Conservation (phyloP, 2,888 invertebrate species). For the Odontocerum albicorne region DNA sequence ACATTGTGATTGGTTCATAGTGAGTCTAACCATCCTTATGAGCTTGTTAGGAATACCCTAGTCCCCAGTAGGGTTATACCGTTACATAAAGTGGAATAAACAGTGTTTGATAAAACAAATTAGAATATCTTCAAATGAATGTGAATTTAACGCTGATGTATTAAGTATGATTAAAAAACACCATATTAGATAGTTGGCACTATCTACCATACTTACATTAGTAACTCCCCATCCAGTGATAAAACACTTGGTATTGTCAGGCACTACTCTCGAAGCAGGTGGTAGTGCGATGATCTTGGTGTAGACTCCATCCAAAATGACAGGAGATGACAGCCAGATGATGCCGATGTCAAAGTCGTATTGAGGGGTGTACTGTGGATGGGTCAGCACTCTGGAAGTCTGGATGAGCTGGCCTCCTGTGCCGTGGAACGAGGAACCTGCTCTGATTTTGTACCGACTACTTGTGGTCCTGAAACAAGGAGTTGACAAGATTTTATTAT, state of each 20-base stretch:
- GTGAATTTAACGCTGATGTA: too few species aligned
- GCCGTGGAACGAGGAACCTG: conserved; percentile 41
- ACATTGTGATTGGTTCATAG: too few species aligned
- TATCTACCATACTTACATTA: conserved; percentile 42
- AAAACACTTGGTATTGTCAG: conserved; percentile 43
- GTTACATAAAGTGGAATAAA: too few species aligned
- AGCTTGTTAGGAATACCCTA: too few species aligned
- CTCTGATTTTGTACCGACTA: conserved; percentile 25
- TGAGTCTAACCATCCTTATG: too few species aligned
- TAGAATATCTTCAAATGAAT: too few species aligned
- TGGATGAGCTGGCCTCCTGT: conserved; percentile 47
- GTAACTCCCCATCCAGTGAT: conserved; percentile 52
- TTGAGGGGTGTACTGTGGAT: conserved; percentile 42
- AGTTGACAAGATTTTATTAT: too few species aligned
- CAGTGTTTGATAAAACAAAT: too few species aligned
- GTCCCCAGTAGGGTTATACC: too few species aligned
- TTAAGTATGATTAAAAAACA: too few species aligned
- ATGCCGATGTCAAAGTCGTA: conserved; percentile 14
- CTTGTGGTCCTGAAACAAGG: conserved; percentile 21
- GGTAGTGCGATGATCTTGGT: conserved; percentile 42
- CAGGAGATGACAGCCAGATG: background rate
- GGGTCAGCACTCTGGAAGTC: conserved; percentile 42
- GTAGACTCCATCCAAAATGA: conserved; percentile 38
- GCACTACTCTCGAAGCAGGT: conserved; percentile 39
- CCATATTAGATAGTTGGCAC: too few species aligned